Conservation (phyloP, 2,797 vertebrate genomes). For the Kryptopterus vitreolus region DNA sequence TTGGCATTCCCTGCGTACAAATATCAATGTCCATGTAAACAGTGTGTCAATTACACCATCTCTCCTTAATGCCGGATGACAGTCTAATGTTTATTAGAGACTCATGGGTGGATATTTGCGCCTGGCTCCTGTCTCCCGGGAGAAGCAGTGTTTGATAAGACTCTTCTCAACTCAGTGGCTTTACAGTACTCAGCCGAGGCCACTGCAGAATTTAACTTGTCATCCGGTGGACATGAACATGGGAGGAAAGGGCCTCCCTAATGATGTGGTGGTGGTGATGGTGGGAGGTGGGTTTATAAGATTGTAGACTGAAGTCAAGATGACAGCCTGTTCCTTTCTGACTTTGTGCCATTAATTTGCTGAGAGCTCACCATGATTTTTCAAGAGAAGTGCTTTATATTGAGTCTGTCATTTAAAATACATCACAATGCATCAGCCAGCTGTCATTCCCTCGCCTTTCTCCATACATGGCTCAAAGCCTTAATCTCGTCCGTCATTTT, state of each 20-base stretch:
- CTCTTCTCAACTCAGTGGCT: conserved; percentile 30
- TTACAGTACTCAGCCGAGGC: conserved; percentile 23
- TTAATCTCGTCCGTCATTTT: background rate
- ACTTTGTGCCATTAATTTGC: conserved; percentile 27
- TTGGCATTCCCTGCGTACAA: conserved; percentile 75
- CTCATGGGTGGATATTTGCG: conserved; percentile 26
- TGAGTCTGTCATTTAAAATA: conserved; percentile 28
- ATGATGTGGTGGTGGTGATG: too few species aligned
- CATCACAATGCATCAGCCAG: conserved; percentile 8
- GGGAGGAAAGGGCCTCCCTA: conserved; percentile 29
- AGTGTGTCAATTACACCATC: conserved; percentile 66
- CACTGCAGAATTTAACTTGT: conserved; percentile 34
- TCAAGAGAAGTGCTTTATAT: conserved; percentile 17
- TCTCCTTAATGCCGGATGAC: conserved; percentile 61
- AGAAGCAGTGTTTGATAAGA: conserved; percentile 42
- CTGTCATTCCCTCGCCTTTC: conserved; percentile 1
- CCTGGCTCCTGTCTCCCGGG: conserved; percentile 29
- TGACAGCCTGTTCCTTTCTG: conserved; percentile 26
- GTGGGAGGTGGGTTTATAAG: conserved; percentile 36
- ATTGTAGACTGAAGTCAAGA: conserved; percentile 31
- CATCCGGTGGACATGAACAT: conserved; percentile 34
- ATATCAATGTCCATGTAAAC: conserved; percentile 69
- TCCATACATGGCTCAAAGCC: background rate
- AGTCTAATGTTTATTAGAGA: conserved; percentile 48
- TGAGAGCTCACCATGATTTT: conserved; percentile 3